A percentile compares a stretch with the other conserved stretches of the same genome.
Evolutionary conservation across 2,888 invertebrate genomes (phyloP).

Genomic region (Tetranychus piercei): DNA sequence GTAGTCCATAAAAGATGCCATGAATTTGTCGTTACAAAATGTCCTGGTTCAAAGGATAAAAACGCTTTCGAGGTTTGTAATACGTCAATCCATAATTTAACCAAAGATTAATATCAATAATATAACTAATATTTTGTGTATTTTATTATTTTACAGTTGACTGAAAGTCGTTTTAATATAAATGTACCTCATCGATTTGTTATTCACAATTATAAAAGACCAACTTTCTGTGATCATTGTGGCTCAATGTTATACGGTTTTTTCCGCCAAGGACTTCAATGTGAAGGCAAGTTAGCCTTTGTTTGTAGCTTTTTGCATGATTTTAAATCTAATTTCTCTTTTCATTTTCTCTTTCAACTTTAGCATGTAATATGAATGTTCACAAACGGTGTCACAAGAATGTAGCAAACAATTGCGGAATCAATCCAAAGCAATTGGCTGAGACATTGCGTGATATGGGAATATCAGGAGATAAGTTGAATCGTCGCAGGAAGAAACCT

Average conservation of each 20-base stretch:
- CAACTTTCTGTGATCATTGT: slow-evolving; percentile 99
- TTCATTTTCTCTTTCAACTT: not conserved
- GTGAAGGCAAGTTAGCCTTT: slow-evolving; percentile 39
- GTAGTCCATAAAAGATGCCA: slow-evolving; percentile 99
- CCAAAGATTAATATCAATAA: not conserved
- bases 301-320: not conserved
- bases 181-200: slow-evolving; percentile 86
- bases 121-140: not conserved
- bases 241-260: slow-evolving; percentile 91
- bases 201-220: slow-evolving; percentile 86
- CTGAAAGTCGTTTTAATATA: slow-evolving; percentile 76
- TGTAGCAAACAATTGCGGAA: slow-evolving; percentile 97
- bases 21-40: slow-evolving; percentile 87
- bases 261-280: slow-evolving; percentile 86
- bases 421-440: slow-evolving; percentile 89
- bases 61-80: slow-evolving; percentile 34
- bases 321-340: not conserved
- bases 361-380: slow-evolving; percentile 89
- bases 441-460: slow-evolving; percentile 77
- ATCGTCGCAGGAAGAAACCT: slow-evolving; percentile 29
- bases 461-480: slow-evolving; percentile 68
- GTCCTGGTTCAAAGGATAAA: slow-evolving; percentile 80
- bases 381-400: slow-evolving; percentile 98
- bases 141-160: slow-evolving; percentile 30
- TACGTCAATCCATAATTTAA: not conserved